Conservation (phyloP, 2,888 invertebrate species). For the Leuctra nigra region DNA sequence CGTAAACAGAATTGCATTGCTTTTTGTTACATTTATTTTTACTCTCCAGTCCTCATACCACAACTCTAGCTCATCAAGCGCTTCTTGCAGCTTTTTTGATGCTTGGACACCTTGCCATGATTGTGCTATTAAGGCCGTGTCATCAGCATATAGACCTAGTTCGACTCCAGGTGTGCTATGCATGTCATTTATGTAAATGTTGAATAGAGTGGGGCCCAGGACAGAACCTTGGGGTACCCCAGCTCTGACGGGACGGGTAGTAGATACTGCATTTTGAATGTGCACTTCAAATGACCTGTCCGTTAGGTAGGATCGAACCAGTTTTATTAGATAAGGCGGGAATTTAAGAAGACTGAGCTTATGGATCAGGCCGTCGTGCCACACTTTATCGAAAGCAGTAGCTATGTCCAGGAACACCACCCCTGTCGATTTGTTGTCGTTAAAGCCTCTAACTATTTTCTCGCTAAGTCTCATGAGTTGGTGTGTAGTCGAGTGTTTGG, state of each 20-base stretch:
- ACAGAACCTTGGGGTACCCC: constrained; percentile 29
- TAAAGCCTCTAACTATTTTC: neutral
- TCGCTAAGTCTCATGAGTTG: neutral
- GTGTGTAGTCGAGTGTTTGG: constrained; percentile 5
- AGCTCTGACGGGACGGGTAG: neutral
- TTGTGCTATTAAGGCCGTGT: constrained; percentile 25
- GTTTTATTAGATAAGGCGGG: neutral
- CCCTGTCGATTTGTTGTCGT: neutral
- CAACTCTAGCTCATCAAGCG: neutral
- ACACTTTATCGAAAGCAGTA: constrained; percentile 11
- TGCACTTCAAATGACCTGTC: neutral
- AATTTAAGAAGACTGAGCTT: constrained; percentile 5
- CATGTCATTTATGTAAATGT: constrained; percentile 31
- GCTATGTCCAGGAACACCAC: constrained; percentile 7
- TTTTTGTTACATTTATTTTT: constrained; percentile 25
- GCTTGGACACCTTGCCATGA: neutral
- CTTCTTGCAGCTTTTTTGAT: constrained; percentile 5
- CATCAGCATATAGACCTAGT: constrained; percentile 26
- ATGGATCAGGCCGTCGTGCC: constrained; percentile 9
- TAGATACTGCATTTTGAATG: neutral
- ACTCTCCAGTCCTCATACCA: constrained; percentile 25
- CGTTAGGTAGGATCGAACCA: neutral
- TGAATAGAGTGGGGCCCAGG: constrained; percentile 31
- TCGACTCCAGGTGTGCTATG: constrained; percentile 22
- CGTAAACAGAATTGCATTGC: constrained; percentile 21